Evolutionary conservation across 1,140 invertebrate species (phyloP).

Genomic region (Alviniconcha marisindica): DNA sequence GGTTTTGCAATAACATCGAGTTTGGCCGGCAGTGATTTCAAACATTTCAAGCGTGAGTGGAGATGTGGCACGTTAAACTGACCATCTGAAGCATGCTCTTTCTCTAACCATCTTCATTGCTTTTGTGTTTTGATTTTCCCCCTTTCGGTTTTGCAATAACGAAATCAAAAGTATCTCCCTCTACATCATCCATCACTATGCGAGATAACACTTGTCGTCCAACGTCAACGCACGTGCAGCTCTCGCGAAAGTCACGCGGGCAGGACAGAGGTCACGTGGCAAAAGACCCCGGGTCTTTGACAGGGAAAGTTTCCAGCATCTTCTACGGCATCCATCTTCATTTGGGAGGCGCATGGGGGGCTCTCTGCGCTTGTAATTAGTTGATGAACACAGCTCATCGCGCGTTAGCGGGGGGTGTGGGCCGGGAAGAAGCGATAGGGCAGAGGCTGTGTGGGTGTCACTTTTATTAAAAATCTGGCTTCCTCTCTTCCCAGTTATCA

Average conservation of each 20-base stretch:
- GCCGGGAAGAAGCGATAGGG: too few relatives aligned
- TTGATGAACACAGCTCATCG: constrained; percentile 16
- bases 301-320: neutral
- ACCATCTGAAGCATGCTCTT: too few relatives aligned
- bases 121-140: too few relatives aligned
- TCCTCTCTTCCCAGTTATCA: too few relatives aligned
- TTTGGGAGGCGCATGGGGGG: neutral
- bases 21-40: too few relatives aligned
- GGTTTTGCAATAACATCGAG: too few relatives aligned
- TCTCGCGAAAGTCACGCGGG: neutral
- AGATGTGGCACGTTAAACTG: too few relatives aligned
- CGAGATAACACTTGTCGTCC: constrained; percentile 19
- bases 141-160: too few relatives aligned
- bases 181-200: neutral
- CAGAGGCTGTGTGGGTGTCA: too few relatives aligned
- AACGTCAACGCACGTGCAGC: constrained; percentile 6
- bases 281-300: neutral
- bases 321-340: neutral
- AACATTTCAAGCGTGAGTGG: too few relatives aligned
- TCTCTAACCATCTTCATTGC: too few relatives aligned
- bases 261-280: constrained; percentile 17
- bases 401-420: neutral
- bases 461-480: too few relatives aligned
- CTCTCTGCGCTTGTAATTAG: constrained; percentile 19
- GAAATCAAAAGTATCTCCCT: neutral